A percentile compares a stretch with the other conserved stretches of the same genome.
phyloP scores from a whole-genome alignment of 2,113 vertebrate genomes.

The Dissostichus mawsoni region DNA sequence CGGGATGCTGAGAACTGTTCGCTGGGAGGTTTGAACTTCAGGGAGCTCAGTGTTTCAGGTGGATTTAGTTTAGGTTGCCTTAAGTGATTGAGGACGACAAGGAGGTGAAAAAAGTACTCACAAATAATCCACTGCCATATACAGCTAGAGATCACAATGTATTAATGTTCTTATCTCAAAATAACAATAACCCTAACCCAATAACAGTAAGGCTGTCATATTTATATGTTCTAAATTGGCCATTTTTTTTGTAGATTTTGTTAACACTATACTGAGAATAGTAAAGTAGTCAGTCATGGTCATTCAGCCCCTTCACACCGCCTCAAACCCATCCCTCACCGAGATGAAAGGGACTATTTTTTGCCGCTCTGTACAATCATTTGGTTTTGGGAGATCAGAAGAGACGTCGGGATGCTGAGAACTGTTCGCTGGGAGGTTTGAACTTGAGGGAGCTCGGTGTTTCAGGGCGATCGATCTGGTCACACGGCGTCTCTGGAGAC shows the following conservation, averaged over 20 bases:
- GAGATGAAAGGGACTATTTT: constrained; percentile 72
- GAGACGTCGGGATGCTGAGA: constrained; percentile 38
- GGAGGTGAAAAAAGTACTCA: background rate
- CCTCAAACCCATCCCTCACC: constrained; percentile 51
- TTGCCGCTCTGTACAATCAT: constrained; percentile 30
- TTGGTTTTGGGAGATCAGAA: constrained; percentile 56
- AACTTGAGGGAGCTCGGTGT: constrained; percentile 49
- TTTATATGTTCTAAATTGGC: too few relatives aligned
- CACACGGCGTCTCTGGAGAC: constrained; percentile 53
- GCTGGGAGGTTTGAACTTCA: constrained; percentile 57
- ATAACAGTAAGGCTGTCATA: too few relatives aligned
- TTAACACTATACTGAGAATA: too few relatives aligned
- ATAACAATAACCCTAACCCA: too few relatives aligned
- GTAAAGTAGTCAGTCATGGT: too few relatives aligned
- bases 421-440: constrained; percentile 51
- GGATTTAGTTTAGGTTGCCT: constrained; percentile 20
- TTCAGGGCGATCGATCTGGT: constrained; percentile 67
- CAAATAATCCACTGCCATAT: too few relatives aligned
- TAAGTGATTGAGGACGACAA: background rate
- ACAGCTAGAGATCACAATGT: too few relatives aligned
- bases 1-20: constrained; percentile 46
- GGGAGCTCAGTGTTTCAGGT: constrained; percentile 39
- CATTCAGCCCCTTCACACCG: constrained; percentile 19
- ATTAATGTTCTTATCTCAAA: too few relatives aligned
- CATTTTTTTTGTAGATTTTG: too few relatives aligned